Evolutionary conservation across 2,797 vertebrate genomes (phyloP), one percentile per base, ranked within the genome.

Genomic region (Ptychobarbus kaznakovi): DNA sequence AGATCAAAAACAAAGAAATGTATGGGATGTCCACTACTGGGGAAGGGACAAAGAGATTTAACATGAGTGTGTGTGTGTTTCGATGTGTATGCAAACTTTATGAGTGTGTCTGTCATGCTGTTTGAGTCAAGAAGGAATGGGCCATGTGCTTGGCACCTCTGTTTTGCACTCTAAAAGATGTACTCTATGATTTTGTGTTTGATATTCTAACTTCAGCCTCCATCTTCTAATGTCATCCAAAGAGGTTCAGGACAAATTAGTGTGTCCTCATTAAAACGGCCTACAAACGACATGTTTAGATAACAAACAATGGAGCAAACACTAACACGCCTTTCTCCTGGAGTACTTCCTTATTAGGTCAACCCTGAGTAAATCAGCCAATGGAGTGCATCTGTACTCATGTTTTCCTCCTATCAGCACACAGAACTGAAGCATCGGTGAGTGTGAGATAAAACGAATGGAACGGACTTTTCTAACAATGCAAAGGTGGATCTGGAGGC

Each of bases 31-130:
- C 35, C 20, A 72, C 51, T 79, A 46, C 66, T 70, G 46, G 51
- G 92, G 89, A 90, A 92, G 92, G 10, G 91, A 92, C 87, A 92
- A 90, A 91, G 91, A 89, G 88, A 90, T 79, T 89, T 79, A 83
- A 90, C 87, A 87, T 84, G 88, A 76, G 15, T 77, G 85, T 22
- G 38, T 90, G 88, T 86, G 72, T 92, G 44, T 89, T 82, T 78
- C 11, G 25, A 28, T 89, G 69, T 92, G 88, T 89, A 28, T 51
- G 82, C 51, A 72, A 46, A 61, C 42, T 44, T 69, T 61, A 63
- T 28, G 40, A 77, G 80, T 65, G 66, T 80, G 83, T 40, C 61
- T 85, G 75, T 89, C 82, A 89, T 86, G 75, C 84, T 87, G 86
- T 84, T 83, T 11, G 16, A 81, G 75, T 81, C 85, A 58, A 81